Evolutionary conservation across 1,140 invertebrate species (phyloP).

Genomic region (Andricus grossulariae): DNA sequence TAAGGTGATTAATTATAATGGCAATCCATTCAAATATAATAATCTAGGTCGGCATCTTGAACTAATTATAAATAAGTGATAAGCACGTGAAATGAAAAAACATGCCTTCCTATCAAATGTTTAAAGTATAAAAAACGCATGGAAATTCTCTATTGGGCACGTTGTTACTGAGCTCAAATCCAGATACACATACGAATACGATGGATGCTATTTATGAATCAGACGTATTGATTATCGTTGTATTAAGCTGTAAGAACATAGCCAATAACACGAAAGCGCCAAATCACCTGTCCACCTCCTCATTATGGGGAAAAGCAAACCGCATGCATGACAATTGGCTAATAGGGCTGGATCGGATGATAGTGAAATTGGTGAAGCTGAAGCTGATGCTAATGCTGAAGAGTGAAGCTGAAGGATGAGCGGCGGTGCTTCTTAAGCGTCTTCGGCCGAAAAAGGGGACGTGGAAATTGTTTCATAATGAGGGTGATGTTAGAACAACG

Average conservation of each 20-base stretch:
- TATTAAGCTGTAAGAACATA: background rate
- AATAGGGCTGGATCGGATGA: conserved; percentile 50
- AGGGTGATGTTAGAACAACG: conserved; percentile 66
- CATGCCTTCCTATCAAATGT: no score
- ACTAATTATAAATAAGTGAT: no score
- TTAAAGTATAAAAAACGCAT: no score
- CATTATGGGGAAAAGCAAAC: conserved; percentile 53
- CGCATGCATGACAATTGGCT: conserved; percentile 59
- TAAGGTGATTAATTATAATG: no score
- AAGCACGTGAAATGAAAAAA: no score
- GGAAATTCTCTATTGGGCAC: no score
- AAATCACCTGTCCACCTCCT: conserved; percentile 34
- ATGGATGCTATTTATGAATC: conserved; percentile 8
- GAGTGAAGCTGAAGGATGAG: background rate
- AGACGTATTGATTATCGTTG: background rate
- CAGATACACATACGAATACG: background rate
- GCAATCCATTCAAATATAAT: no score
- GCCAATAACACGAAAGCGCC: background rate
- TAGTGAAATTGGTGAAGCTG: conserved; percentile 11
- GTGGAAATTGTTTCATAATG: conserved; percentile 70
- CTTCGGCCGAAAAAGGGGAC: conserved; percentile 37
- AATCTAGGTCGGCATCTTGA: no score
- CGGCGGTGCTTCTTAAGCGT: conserved; percentile 42
- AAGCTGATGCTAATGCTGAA: no score
- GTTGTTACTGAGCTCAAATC: no score